phyloP scores from a whole-genome alignment of 2,888 invertebrate genomes.

The Cryptocheilus praepositus region DNA sequence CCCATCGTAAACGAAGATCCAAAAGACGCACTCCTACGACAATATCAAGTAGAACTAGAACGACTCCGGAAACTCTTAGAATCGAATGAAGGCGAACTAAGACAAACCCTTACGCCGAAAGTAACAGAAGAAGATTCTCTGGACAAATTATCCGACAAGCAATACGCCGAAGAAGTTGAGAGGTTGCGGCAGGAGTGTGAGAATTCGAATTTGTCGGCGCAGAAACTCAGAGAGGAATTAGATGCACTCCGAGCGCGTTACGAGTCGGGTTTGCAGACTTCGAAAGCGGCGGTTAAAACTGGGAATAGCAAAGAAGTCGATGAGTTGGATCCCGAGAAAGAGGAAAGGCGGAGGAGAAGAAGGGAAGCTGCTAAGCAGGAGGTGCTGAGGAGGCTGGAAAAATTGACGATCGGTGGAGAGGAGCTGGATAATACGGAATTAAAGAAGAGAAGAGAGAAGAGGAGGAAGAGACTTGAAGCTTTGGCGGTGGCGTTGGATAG shows the following conservation, averaged over 20 bases:
- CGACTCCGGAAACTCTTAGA: slow-evolving; percentile 80
- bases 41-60: slow-evolving; percentile 90
- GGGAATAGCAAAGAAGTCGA: slow-evolving; percentile 24
- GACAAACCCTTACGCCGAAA: slow-evolving; percentile 21
- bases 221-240: slow-evolving; percentile 63
- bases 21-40: slow-evolving; percentile 89
- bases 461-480: slow-evolving; percentile 65
- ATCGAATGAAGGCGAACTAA: slow-evolving; percentile 51
- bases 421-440: slow-evolving; percentile 66
- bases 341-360: slow-evolving; percentile 64
- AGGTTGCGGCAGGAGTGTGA: slow-evolving; percentile 63
- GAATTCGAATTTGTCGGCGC: slow-evolving; percentile 65
- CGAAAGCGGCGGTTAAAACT: not conserved
- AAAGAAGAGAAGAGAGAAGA: slow-evolving; percentile 59
- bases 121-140: slow-evolving; percentile 21
- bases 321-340: slow-evolving; percentile 58
- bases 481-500: slow-evolving; percentile 68
- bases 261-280: slow-evolving; percentile 25
- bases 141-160: slow-evolving; percentile 15
- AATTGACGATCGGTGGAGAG: slow-evolving; percentile 71
- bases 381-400: slow-evolving; percentile 67
- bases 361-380: slow-evolving; percentile 70
- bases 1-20: slow-evolving; percentile 93
- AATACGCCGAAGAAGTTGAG: slow-evolving; percentile 58
- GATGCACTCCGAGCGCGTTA: slow-evolving; percentile 55